These are phyloP conservation scores for Cololabis saira DNA, from an alignment of 2,113 vertebrate genomes.

Conservation along the genomic window DNA sequence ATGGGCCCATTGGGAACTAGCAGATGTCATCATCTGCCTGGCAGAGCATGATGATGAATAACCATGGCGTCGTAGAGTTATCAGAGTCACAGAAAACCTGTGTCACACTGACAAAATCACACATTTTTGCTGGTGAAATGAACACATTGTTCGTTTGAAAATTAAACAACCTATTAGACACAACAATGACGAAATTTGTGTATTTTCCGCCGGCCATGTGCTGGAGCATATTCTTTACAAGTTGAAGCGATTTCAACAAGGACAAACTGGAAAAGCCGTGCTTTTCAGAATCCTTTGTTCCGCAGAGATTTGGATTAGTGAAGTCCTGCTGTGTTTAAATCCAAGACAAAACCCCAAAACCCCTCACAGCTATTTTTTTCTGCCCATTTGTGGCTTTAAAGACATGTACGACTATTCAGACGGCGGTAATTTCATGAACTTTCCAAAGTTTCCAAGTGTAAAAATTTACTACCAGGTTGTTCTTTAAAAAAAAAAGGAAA, in stretches of 20 bases:
- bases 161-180: slow-evolving; percentile 18
- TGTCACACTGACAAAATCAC: slow-evolving; percentile 49
- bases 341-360: slow-evolving; percentile 18
- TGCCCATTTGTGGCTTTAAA: slow-evolving; percentile 27
- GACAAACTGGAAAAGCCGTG: slow-evolving; percentile 13
- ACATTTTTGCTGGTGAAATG: slow-evolving; percentile 21
- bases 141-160: slow-evolving; percentile 12
- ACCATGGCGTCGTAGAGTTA: slow-evolving; percentile 51
- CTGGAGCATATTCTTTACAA: slow-evolving; percentile 7
- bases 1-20: slow-evolving; percentile 65
- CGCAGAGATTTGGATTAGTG: slow-evolving; percentile 47
- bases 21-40: slow-evolving; percentile 75
- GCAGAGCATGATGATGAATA: slow-evolving; percentile 70
- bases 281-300: slow-evolving; percentile 30
- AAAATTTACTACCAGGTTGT: slow-evolving; percentile 36
- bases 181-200: slow-evolving; percentile 10
- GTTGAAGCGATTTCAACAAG: slow-evolving; percentile 20
- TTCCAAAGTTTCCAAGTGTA: slow-evolving; percentile 20
- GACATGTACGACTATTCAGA: slow-evolving; percentile 21
- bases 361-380: slow-evolving; percentile 23
- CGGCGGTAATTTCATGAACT: slow-evolving; percentile 19
- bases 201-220: slow-evolving; percentile 7
- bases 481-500: slow-evolving; percentile 1
- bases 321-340: slow-evolving; percentile 25
- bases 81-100: slow-evolving; percentile 50